Conservation (phyloP, 2,113 vertebrate genomes). For the Alouatta palliata region DNA sequence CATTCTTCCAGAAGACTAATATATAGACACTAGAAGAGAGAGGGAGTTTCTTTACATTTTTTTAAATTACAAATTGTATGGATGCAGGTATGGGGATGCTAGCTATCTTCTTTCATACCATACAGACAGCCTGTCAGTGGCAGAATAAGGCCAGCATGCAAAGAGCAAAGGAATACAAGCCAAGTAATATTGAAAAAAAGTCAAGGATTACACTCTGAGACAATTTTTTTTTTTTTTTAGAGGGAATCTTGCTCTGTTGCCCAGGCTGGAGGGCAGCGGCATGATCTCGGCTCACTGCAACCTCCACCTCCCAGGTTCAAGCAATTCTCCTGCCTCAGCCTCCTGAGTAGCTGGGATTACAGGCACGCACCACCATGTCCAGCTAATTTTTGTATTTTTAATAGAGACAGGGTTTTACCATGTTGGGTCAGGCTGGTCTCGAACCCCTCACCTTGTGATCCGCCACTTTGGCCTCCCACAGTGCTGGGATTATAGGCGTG, state of each 20-base stretch:
- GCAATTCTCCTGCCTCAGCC: too few relatives aligned
- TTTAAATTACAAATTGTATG: not conserved
- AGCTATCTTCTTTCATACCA: not conserved
- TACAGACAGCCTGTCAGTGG: not conserved
- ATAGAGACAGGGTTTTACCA: too few relatives aligned
- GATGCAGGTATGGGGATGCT: not conserved
- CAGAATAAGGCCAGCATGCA: constrained; percentile 16
- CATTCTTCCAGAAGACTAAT: constrained; percentile 11
- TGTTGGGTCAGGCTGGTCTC: too few relatives aligned
- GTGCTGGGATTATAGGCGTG: not conserved
- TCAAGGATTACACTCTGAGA: not conserved
- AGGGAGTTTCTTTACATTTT: not conserved
- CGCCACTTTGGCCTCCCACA: too few relatives aligned
- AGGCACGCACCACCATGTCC: too few relatives aligned
- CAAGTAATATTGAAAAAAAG: constrained; percentile 32
- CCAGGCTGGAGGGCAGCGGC: too few relatives aligned
- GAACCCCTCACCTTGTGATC: too few relatives aligned
- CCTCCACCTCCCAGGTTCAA: too few relatives aligned
- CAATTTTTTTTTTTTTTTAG: not conserved
- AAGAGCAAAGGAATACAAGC: not conserved
- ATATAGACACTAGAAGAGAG: not conserved
- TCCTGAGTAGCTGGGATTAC: too few relatives aligned
- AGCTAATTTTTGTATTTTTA: too few relatives aligned
- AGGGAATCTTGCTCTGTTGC: too few relatives aligned
- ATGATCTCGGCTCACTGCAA: too few relatives aligned